phyloP scores from a whole-genome alignment of 2,797 vertebrate genomes.

The Euthynnus affinis region DNA sequence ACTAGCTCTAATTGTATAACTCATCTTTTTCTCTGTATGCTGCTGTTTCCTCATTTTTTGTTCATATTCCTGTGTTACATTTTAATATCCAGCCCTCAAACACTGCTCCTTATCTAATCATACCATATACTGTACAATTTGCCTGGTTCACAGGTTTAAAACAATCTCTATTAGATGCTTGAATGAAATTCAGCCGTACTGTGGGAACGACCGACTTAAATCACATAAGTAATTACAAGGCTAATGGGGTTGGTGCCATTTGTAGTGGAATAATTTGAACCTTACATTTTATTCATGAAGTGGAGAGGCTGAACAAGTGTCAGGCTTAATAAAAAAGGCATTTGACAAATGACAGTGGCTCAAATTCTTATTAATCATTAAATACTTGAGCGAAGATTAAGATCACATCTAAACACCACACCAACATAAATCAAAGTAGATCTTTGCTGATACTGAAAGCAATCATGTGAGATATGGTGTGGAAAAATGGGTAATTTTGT shows the following conservation, averaged over 20 bases:
- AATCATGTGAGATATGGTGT: background rate
- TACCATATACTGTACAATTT: background rate
- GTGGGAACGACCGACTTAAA: slow-evolving; percentile 3
- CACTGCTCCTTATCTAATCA: background rate
- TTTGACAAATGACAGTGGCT: slow-evolving; percentile 3
- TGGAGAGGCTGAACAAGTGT: slow-evolving; percentile 14
- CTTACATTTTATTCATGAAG: slow-evolving; percentile 45
- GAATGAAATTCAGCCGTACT: slow-evolving; percentile 6
- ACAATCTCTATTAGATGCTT: background rate
- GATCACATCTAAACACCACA: background rate
- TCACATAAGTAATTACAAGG: slow-evolving; percentile 30
- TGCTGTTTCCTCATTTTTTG: background rate
- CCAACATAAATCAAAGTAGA: background rate
- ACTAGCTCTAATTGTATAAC: background rate
- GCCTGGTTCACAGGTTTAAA: background rate
- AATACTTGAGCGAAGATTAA: background rate
- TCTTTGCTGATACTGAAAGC: background rate
- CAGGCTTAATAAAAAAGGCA: background rate
- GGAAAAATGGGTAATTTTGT: background rate
- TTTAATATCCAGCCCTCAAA: background rate
- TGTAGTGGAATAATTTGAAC: slow-evolving; percentile 32
- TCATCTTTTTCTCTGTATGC: background rate
- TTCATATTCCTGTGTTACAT: slow-evolving; percentile 1
- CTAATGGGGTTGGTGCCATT: slow-evolving; percentile 44
- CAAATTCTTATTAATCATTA: background rate